Percentiles rank a stretch among this genome's conserved stretches.
These are phyloP conservation scores for Pongo pygmaeus DNA, from an alignment of 2,113 vertebrate genomes.

Conservation along the genomic window DNA sequence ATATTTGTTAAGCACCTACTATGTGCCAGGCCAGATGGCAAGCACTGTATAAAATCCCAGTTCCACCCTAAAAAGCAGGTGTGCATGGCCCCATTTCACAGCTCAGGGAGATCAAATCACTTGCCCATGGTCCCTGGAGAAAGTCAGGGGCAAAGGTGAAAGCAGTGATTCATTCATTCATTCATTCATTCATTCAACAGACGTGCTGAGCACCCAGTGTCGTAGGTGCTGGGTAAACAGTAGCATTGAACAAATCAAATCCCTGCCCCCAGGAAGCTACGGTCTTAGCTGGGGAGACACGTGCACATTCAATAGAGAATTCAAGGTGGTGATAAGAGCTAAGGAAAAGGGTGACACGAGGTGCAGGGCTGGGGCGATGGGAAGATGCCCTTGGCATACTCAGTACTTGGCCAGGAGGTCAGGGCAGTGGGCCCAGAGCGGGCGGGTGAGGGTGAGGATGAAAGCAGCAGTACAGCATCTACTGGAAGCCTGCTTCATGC, in stretches of 20 bases:
- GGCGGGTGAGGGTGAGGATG: rapidly evolving
- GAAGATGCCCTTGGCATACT: rapidly evolving
- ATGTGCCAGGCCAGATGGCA: background rate
- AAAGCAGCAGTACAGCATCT: background rate
- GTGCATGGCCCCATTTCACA: background rate
- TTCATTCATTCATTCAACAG: background rate
- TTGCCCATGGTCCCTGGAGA: background rate
- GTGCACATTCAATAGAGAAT: background rate
- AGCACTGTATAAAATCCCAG: background rate
- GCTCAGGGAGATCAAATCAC: background rate
- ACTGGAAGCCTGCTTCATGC: background rate
- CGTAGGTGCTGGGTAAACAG: background rate
- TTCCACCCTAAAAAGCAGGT: background rate
- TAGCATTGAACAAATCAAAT: background rate
- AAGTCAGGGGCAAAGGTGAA: background rate
- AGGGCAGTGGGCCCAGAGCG: background rate
- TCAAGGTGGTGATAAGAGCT: background rate
- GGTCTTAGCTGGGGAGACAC: background rate
- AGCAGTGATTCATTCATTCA: too few relatives aligned
- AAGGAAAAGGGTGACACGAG: background rate
- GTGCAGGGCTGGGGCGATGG: rapidly evolving
- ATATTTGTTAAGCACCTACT: background rate
- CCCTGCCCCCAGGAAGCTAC: background rate
- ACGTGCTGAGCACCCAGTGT: rapidly evolving
- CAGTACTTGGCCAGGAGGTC: background rate